These are phyloP conservation scores for Monopterus albus DNA, from an alignment of 2,113 vertebrate genomes.

Conservation along the genomic window DNA sequence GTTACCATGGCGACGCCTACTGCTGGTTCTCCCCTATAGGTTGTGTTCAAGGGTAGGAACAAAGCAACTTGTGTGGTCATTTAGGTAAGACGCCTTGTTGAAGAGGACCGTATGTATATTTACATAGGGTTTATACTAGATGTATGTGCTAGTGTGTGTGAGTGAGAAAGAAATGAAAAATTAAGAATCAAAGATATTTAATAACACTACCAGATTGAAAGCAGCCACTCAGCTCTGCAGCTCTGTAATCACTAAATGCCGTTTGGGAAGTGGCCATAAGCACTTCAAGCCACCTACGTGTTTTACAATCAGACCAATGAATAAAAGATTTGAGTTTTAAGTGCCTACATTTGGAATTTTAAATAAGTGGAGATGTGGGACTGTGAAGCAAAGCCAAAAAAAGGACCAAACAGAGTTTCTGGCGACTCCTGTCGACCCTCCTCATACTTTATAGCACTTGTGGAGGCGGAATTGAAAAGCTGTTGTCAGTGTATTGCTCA, in stretches of 20 bases:
- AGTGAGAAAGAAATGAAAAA: neutral
- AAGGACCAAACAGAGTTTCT: conserved; percentile 26
- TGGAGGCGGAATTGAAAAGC: conserved; percentile 61
- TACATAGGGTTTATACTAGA: no score
- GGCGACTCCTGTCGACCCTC: conserved; percentile 28
- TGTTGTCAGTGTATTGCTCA: conserved; percentile 20
- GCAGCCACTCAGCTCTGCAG: conserved; percentile 28
- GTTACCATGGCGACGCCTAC: no score
- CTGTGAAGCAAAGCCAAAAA: conserved; percentile 42
- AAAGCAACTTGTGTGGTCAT: no score
- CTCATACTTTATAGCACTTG: conserved; percentile 29
- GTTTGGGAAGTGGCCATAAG: conserved; percentile 61
- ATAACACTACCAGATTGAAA: conserved; percentile 48
- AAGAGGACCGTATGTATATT: no score
- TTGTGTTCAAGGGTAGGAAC: no score
- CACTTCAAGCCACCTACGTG: conserved; percentile 61
- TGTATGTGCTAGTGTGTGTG: conserved; percentile 5
- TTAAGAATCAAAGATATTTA: conserved; percentile 21
- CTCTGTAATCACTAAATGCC: conserved; percentile 57
- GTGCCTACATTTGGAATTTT: conserved; percentile 59
- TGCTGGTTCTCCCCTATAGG: no score
- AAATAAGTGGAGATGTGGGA: conserved; percentile 45
- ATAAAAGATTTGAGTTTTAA: conserved; percentile 71
- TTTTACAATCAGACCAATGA: conserved; percentile 66
- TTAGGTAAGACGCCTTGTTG: no score